A percentile compares a stretch with the other conserved stretches of the same genome.
These are phyloP conservation scores for Drosophila athabasca DNA, from an alignment of 1,140 invertebrate species.

Conservation along the genomic window DNA sequence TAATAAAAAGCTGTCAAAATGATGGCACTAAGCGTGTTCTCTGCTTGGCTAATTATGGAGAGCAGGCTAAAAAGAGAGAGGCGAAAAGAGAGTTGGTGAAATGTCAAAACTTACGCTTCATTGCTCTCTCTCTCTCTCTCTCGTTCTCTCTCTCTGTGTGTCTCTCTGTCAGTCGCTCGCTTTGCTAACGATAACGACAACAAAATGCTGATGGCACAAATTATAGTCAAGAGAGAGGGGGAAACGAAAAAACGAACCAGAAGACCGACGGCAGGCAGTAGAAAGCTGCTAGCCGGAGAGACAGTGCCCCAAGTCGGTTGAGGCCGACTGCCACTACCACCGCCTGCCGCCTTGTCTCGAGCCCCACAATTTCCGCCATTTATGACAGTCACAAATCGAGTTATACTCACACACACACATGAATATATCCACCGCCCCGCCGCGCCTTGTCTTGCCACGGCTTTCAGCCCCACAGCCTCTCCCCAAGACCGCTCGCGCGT, in stretches of 20 bases:
- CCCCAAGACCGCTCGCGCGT: constrained; percentile 48
- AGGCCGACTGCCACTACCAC: constrained; percentile 12
- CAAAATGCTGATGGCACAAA: constrained; percentile 79
- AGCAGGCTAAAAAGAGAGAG: constrained; percentile 56
- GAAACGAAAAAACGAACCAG: constrained; percentile 35
- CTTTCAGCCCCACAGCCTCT: constrained; percentile 35
- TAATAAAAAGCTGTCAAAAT: constrained; percentile 57
- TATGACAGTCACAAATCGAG: constrained; percentile 82
- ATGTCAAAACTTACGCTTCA: constrained; percentile 75
- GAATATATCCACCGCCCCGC: constrained; percentile 22
- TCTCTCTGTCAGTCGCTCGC: constrained; percentile 28
- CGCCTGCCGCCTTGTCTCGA: constrained; percentile 47
- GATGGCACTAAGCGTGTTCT: constrained; percentile 31
- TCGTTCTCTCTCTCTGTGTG: neutral
- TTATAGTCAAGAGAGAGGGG: constrained; percentile 65
- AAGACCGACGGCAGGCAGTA: constrained; percentile 67
- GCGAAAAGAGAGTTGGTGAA: constrained; percentile 42
- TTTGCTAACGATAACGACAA: constrained; percentile 73
- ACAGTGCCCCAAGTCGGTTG: constrained; percentile 38
- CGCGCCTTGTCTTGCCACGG: constrained; percentile 8
- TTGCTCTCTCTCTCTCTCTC: constrained; percentile 38
- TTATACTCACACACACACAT: constrained; percentile 74
- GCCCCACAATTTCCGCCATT: constrained; percentile 81
- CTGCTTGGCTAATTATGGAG: constrained; percentile 57
- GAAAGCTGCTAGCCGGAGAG: constrained; percentile 66